Evolutionary conservation across 2,797 vertebrate species (phyloP).

Genomic region (Danio tinwini): DNA sequence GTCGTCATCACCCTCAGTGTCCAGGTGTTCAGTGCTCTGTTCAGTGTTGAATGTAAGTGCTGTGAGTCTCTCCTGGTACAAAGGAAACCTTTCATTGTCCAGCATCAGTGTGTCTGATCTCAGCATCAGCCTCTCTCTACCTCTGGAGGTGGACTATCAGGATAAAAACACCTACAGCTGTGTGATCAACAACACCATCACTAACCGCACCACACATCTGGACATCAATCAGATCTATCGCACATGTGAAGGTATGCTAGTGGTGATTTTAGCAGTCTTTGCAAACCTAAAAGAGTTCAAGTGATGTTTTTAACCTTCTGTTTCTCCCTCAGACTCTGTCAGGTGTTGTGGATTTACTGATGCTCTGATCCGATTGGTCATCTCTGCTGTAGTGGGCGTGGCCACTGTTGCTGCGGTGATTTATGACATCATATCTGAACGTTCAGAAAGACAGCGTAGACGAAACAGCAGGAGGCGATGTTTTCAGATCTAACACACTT

Average conservation of each 20-base stretch:
- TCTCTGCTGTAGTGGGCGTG: conserved; percentile 4
- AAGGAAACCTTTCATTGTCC: background rate
- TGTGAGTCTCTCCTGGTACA: too few relatives aligned
- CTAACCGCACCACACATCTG: too few relatives aligned
- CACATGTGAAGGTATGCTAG: background rate
- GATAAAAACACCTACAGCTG: too few relatives aligned
- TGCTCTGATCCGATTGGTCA: conserved; percentile 3
- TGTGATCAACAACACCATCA: too few relatives aligned
- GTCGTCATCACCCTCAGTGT: background rate
- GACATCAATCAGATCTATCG: too few relatives aligned
- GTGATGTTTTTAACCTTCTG: background rate
- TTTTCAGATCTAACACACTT: too few relatives aligned
- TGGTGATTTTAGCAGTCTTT: background rate
- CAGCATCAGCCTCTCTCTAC: background rate
- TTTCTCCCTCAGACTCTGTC: background rate
- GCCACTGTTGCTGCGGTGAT: background rate
- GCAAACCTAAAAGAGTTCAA: background rate
- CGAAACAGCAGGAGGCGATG: too few relatives aligned
- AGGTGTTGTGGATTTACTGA: background rate
- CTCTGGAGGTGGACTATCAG: too few relatives aligned
- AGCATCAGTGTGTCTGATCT: background rate
- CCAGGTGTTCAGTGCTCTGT: too few relatives aligned
- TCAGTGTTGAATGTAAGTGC: too few relatives aligned
- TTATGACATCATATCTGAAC: background rate
- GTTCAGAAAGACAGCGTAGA: too few relatives aligned